Percentiles rank a stretch among this genome's conserved stretches.
Conservation (phyloP, 2,797 vertebrate species). For the Gallinago solitaria region DNA sequence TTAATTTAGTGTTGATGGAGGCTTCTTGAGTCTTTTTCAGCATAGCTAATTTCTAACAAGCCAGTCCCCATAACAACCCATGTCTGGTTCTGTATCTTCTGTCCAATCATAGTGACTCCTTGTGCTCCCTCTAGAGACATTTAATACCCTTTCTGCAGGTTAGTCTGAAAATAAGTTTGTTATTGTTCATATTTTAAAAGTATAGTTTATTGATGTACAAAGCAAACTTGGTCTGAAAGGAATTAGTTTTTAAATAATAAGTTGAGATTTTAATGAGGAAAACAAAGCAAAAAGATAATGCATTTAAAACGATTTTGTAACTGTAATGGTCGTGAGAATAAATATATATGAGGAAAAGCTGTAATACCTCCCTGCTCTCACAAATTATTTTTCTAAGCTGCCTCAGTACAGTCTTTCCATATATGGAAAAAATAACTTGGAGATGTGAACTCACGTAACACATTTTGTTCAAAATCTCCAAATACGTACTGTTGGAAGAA, state of each 20-base stretch:
- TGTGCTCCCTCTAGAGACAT: not conserved
- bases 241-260: not conserved
- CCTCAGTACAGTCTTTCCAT: not conserved
- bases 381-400: not conserved
- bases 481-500: not conserved
- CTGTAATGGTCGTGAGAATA: not conserved
- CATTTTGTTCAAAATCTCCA: not conserved
- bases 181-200: not conserved
- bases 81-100: not conserved
- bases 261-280: not conserved
- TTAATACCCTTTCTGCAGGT: not conserved
- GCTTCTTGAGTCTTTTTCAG: not conserved
- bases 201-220: not conserved
- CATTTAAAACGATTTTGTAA: not conserved
- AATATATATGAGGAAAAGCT: not conserved
- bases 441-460: not conserved
- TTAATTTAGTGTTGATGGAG: not conserved
- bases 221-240: not conserved
- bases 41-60: not conserved
- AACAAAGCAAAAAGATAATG: not conserved
- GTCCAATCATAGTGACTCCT: not conserved
- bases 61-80: not conserved
- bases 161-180: not conserved
- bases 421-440: not conserved
- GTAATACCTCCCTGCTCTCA: rapidly evolving